phyloP scores from a whole-genome alignment of 2,797 vertebrate species.

The Notoglanidium macrostoma region DNA sequence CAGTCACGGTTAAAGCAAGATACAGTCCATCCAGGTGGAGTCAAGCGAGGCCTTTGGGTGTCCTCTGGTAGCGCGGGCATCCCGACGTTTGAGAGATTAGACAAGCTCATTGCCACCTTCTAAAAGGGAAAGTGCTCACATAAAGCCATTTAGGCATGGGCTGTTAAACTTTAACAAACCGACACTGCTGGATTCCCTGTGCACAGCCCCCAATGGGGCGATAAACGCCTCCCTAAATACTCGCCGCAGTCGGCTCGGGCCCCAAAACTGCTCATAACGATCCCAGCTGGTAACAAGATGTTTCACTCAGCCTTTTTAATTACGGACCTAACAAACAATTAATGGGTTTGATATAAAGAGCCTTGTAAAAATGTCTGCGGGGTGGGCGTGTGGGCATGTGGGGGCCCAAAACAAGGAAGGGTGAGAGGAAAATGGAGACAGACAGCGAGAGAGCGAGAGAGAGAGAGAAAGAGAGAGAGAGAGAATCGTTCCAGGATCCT shows the following conservation, averaged over 20 bases:
- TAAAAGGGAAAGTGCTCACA: constrained; percentile 39
- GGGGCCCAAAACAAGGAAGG: neutral
- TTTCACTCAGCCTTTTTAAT: constrained; percentile 57
- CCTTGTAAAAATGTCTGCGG: constrained; percentile 54
- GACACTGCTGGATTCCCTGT: constrained; percentile 24
- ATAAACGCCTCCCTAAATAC: constrained; percentile 45
- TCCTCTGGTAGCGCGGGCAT: neutral
- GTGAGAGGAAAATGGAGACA: neutral
- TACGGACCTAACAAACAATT: constrained; percentile 61
- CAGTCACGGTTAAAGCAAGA: neutral
- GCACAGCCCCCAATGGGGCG: constrained; percentile 45
- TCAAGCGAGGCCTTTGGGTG: neutral
- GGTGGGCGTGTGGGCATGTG: neutral
- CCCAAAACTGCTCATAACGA: constrained; percentile 51
- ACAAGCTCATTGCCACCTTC: constrained; percentile 9
- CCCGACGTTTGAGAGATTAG: neutral
- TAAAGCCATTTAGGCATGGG: constrained; percentile 45
- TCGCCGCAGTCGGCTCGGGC: constrained; percentile 17
- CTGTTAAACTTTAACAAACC: constrained; percentile 54
- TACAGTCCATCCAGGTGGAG: too few relatives aligned
- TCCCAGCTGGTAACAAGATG: constrained; percentile 57
- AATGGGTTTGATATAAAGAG: constrained; percentile 57
- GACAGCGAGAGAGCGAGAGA: neutral
- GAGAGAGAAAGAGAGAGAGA: too few relatives aligned
- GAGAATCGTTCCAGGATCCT: neutral